Percentiles rank a stretch among this genome's conserved stretches.
Conservation (phyloP, 2,797 vertebrate genomes). For the Carapus acus region DNA sequence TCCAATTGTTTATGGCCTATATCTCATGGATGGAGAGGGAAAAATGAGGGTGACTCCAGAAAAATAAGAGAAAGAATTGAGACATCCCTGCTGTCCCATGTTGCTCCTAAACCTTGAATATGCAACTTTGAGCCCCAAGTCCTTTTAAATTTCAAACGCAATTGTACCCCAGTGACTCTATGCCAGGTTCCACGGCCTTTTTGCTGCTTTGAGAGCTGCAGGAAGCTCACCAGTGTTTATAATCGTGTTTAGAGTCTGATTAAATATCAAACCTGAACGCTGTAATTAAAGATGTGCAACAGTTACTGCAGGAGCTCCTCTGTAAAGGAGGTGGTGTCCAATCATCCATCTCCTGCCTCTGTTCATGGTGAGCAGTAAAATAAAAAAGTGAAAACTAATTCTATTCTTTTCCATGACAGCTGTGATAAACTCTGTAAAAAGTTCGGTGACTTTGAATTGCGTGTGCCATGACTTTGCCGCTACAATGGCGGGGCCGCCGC, state of each 20-base stretch:
- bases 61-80: neutral
- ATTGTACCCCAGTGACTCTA: constrained; percentile 19
- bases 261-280: constrained; percentile 40
- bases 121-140: neutral
- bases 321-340: constrained; percentile 17
- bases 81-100: neutral
- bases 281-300: constrained; percentile 15
- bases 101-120: neutral
- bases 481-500: neutral
- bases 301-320: constrained; percentile 33
- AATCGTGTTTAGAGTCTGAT: constrained; percentile 27
- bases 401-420: too few relatives aligned
- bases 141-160: too few relatives aligned
- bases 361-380: constrained; percentile 26
- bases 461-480: neutral
- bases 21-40: too few relatives aligned
- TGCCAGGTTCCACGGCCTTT: constrained; percentile 27
- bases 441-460: neutral
- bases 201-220: constrained; percentile 28
- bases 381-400: too few relatives aligned
- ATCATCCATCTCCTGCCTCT: constrained; percentile 19
- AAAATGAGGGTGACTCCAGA: neutral
- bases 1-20: neutral
- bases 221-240: constrained; percentile 20
- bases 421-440: too few relatives aligned